Conservation (phyloP, 2,113 vertebrate genomes). For the Campylomormyrus tamandua region DNA sequence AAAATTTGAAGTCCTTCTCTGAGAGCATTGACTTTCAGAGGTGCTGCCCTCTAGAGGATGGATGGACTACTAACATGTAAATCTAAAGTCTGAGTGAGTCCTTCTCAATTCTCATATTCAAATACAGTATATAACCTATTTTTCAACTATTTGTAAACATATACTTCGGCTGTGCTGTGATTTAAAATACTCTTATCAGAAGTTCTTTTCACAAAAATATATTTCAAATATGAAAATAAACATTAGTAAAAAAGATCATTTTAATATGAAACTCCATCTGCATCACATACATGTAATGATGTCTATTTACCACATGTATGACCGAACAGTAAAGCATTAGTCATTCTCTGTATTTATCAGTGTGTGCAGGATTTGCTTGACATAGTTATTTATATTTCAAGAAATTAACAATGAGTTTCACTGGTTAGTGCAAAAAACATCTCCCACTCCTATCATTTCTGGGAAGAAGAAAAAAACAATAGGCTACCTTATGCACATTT, state of each 20-base stretch:
- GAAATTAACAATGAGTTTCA: conserved; percentile 1
- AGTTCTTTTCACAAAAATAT: neutral
- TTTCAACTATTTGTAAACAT: neutral
- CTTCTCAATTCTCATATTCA: neutral
- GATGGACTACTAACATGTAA: neutral
- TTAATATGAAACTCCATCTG: neutral
- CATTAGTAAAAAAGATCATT: neutral
- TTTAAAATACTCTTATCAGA: neutral
- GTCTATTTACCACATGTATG: neutral
- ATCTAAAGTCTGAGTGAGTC: neutral
- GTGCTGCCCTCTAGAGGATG: neutral
- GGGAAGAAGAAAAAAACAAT: neutral
- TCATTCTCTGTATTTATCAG: neutral
- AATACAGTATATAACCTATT: neutral
- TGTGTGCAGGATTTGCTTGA: neutral
- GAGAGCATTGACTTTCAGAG: neutral
- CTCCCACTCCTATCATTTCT: neutral
- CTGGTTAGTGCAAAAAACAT: neutral
- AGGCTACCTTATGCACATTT: neutral
- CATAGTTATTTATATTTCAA: neutral
- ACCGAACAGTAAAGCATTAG: neutral
- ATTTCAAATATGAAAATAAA: neutral
- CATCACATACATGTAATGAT: neutral
- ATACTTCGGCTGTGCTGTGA: neutral
- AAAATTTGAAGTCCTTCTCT: neutral